A percentile compares a stretch with the other conserved stretches of the same genome.
Evolutionary conservation across 2,888 invertebrate species (phyloP).

Genomic region (Scrobipalpa atriplicella): DNA sequence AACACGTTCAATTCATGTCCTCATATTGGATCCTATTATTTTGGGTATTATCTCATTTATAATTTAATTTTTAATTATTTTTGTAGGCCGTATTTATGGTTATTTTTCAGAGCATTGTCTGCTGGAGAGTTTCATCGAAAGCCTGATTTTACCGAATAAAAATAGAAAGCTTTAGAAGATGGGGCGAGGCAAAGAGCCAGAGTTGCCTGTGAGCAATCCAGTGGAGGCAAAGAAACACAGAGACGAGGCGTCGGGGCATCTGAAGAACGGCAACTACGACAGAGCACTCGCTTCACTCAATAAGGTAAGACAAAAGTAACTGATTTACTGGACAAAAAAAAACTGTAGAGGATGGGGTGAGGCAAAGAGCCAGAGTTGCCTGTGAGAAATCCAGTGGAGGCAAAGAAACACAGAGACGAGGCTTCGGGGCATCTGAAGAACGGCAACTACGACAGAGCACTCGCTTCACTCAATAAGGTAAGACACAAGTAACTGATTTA

Average conservation of each 20-base stretch:
- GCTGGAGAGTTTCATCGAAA: not conserved
- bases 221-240: conserved; percentile 86
- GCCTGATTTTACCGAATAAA: not conserved
- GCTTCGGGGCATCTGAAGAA: conserved; percentile 89
- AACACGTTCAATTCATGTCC: too few relatives aligned
- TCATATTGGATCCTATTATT: too few relatives aligned
- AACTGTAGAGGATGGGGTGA: conserved; percentile 56
- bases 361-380: conserved; percentile 69
- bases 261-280: conserved; percentile 88
- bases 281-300: conserved; percentile 88
- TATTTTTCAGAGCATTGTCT: too few relatives aligned
- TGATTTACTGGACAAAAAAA: not conserved
- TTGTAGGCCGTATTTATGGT: too few relatives aligned
- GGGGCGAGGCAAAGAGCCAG: conserved; percentile 72
- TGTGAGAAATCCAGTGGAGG: conserved; percentile 73
- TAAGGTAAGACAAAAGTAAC: conserved; percentile 72
- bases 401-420: conserved; percentile 90
- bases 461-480: conserved; percentile 87
- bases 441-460: conserved; percentile 87
- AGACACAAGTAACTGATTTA: conserved; percentile 4
- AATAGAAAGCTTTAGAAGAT: conserved; percentile 46
- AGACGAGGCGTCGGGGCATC: conserved; percentile 90
- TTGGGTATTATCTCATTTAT: too few relatives aligned
- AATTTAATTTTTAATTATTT: too few relatives aligned
- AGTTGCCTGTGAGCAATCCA: conserved; percentile 67